Conservation (phyloP, 2,888 invertebrate genomes). For the Ptilodon capucinus region DNA sequence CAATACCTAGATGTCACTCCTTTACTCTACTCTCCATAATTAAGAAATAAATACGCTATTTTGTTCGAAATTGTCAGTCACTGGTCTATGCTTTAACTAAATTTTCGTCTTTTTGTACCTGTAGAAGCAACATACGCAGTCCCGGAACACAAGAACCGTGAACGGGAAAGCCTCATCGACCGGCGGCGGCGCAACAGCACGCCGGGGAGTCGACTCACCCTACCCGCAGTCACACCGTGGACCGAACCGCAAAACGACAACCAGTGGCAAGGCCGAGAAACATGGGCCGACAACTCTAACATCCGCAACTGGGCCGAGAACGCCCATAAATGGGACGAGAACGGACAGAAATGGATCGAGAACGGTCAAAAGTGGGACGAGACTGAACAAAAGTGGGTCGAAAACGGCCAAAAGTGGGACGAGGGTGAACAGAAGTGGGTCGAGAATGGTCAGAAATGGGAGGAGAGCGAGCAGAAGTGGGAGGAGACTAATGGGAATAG, state of each 20-base stretch:
- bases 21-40: no score
- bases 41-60: no score
- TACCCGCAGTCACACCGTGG: constrained; percentile 55
- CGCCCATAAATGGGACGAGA: constrained; percentile 57
- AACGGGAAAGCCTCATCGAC: constrained; percentile 65
- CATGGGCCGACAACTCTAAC: constrained; percentile 68
- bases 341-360: constrained; percentile 46
- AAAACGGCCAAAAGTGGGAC: constrained; percentile 42
- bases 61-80: no score
- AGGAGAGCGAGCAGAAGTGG: constrained; percentile 42
- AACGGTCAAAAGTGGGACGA: constrained; percentile 54
- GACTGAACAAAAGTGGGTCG: constrained; percentile 52
- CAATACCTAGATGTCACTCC: no score
- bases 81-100: no score
- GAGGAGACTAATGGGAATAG: constrained; percentile 56
- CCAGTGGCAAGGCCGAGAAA: constrained; percentile 57
- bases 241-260: constrained; percentile 41
- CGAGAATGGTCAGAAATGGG: constrained; percentile 38
- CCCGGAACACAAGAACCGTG: constrained; percentile 65
- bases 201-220: constrained; percentile 63
- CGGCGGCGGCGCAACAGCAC: constrained; percentile 68
- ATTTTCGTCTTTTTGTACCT: constrained; percentile 3
- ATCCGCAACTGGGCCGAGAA: constrained; percentile 68
- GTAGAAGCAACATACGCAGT: constrained; percentile 75
- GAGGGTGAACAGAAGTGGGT: constrained; percentile 46